A percentile compares a stretch with the other conserved stretches of the same genome.
Evolutionary conservation across 2,888 invertebrate species (phyloP).

Genomic region (Zygaena filipendulae): DNA sequence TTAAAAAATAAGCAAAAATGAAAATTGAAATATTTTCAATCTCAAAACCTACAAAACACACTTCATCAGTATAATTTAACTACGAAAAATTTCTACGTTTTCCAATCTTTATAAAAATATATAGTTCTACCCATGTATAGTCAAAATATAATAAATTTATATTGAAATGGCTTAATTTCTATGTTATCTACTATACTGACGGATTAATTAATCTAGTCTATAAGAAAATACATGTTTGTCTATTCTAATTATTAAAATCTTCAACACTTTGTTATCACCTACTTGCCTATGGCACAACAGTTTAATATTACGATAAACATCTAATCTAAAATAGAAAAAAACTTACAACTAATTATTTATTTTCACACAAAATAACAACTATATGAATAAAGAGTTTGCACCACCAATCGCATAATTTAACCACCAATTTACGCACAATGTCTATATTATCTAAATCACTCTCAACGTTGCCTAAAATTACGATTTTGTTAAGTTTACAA

Average conservation of each 20-base stretch:
- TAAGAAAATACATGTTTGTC: no score
- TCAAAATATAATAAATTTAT: constrained; percentile 26
- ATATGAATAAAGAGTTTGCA: constrained; percentile 53
- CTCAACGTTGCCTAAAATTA: constrained; percentile 6
- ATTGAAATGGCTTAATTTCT: no score
- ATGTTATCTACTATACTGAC: no score
- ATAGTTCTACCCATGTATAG: constrained; percentile 34
- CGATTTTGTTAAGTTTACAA: no score
- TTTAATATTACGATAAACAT: constrained; percentile 27
- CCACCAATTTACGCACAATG: constrained; percentile 44
- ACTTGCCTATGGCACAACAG: constrained; percentile 45
- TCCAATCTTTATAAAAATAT: constrained; percentile 21
- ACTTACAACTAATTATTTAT: no score
- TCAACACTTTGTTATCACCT: no score
- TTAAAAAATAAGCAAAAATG: constrained; percentile 45
- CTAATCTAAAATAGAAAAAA: constrained; percentile 42
- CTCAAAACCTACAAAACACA: no score
- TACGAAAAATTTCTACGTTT: constrained; percentile 33
- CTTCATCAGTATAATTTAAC: constrained; percentile 25
- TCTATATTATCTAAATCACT: constrained; percentile 29
- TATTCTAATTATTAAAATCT: no score
- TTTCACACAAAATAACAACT: constrained; percentile 37
- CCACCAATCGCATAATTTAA: constrained; percentile 55
- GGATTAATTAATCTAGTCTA: no score
- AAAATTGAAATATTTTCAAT: constrained; percentile 33